Conservation (phyloP, 2,113 vertebrate genomes). For the Cyprinodon brontotheroides region DNA sequence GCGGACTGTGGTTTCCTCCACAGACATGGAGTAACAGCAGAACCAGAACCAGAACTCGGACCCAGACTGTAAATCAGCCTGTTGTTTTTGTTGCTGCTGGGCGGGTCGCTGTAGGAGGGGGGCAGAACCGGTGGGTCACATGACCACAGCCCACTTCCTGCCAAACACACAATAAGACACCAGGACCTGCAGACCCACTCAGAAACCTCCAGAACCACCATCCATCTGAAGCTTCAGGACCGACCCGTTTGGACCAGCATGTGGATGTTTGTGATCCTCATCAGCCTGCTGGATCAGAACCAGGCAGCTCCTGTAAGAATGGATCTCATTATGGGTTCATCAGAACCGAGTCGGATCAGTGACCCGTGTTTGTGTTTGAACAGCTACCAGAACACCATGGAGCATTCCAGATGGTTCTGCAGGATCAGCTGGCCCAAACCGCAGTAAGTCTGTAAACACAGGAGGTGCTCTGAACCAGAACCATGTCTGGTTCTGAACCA, state of each 20-base stretch:
- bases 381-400: slow-evolving; percentile 12
- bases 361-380: neutral
- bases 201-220: neutral
- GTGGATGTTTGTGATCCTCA: slow-evolving; percentile 24
- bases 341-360: neutral
- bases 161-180: slow-evolving; percentile 25
- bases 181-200: neutral
- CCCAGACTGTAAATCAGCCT: neutral
- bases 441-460: slow-evolving; percentile 15
- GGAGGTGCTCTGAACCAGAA: neutral
- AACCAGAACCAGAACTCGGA: neutral
- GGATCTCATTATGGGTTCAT: neutral
- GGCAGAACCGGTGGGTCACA: neutral
- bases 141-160: slow-evolving; percentile 37
- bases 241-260: neutral
- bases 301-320: slow-evolving; percentile 24
- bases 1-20: neutral
- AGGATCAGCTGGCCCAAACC: slow-evolving; percentile 22
- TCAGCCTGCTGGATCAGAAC: slow-evolving; percentile 35
- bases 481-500: too few species aligned
- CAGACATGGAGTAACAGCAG: neutral
- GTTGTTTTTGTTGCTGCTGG: neutral
- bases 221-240: fast-evolving
- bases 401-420: neutral
- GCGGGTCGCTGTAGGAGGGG: slow-evolving; percentile 17